These are phyloP conservation scores for Cebidichthys violaceus DNA, from an alignment of 2,113 vertebrate species.

Conservation along the genomic window DNA sequence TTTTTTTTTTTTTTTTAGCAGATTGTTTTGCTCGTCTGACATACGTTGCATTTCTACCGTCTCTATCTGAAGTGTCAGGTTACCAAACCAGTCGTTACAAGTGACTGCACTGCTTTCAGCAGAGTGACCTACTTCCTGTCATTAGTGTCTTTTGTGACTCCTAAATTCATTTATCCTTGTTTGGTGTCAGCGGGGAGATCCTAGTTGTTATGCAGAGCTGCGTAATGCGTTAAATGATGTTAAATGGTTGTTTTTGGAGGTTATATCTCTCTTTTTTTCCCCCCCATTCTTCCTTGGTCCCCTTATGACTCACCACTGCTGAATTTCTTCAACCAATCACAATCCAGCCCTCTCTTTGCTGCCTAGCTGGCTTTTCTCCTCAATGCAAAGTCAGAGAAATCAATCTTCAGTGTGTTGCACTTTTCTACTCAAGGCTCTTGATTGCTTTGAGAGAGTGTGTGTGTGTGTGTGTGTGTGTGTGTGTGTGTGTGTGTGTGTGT, in stretches of 20 bases:
- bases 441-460: neutral
- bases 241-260: constrained; percentile 11
- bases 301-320: constrained; percentile 83
- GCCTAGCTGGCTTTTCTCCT: constrained; percentile 17
- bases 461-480: neutral
- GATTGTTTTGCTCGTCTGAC: constrained; percentile 29
- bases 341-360: constrained; percentile 46
- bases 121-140: constrained; percentile 54
- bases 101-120: constrained; percentile 14
- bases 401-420: constrained; percentile 28
- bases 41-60: neutral
- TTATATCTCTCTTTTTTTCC: constrained; percentile 22
- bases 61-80: constrained; percentile 21
- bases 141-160: neutral
- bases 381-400: constrained; percentile 50
- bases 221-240: constrained; percentile 31
- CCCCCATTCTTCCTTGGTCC: constrained; percentile 45
- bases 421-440: constrained; percentile 55
- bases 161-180: neutral
- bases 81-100: constrained; percentile 6
- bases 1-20: too few relatives aligned
- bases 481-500: too few relatives aligned
- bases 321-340: constrained; percentile 74
- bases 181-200: neutral
- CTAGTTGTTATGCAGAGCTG: neutral